Conservation (phyloP, 2,888 invertebrate genomes). For the Pseudococcus jackbeardsleyi region DNA sequence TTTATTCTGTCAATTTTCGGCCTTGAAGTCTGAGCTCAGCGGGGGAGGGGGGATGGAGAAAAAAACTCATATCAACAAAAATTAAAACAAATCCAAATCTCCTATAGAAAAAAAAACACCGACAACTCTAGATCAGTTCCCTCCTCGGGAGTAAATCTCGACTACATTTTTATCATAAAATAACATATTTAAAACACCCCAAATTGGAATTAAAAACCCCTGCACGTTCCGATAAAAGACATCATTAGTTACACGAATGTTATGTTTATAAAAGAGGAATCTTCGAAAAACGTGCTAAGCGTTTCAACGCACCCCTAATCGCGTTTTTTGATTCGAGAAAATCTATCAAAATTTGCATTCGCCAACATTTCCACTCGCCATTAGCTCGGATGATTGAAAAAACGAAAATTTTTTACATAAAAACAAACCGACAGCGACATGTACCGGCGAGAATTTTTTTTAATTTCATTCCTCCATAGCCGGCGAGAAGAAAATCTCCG, state of each 20-base stretch:
- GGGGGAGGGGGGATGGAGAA: too few relatives aligned
- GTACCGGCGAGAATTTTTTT: neutral
- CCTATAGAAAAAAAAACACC: too few relatives aligned
- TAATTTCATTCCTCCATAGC: neutral
- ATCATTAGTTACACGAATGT: constrained; percentile 53
- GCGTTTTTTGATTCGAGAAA: neutral
- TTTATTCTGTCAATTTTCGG: too few relatives aligned
- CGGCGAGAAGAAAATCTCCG: neutral
- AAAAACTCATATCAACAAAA: too few relatives aligned
- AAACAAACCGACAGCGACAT: neutral
- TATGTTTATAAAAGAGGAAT: constrained; percentile 52
- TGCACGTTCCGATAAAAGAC: constrained; percentile 42
- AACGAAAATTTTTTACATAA: neutral
- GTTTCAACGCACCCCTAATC: constrained; percentile 20
- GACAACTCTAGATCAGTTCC: too few relatives aligned
- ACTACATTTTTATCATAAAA: neutral
- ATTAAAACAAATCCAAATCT: too few relatives aligned
- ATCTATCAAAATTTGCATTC: constrained; percentile 38
- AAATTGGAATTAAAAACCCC: neutral
- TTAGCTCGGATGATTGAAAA: constrained; percentile 5
- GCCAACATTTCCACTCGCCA: neutral
- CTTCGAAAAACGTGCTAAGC: constrained; percentile 17
- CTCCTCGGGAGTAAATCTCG: neutral
- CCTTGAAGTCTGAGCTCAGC: too few relatives aligned
- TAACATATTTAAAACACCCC: neutral